These are phyloP conservation scores for Acanthopagrus latus DNA, from an alignment of 2,797 vertebrate genomes.

Conservation along the genomic window DNA sequence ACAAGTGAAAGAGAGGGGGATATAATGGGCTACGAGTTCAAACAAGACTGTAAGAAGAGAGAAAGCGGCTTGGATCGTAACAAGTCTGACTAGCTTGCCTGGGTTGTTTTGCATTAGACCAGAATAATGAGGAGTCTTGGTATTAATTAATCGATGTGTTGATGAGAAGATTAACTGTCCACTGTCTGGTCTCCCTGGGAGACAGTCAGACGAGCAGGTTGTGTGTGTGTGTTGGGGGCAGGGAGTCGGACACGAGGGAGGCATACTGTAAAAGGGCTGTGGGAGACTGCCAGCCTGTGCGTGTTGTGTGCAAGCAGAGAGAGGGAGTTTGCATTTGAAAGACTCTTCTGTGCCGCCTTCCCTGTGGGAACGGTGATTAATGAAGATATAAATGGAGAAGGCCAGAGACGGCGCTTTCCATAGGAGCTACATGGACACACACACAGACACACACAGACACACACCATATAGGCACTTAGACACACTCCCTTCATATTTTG, in stretches of 20 bases:
- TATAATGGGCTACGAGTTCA: constrained; percentile 54
- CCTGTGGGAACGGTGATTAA: constrained; percentile 78
- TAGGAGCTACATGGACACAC: constrained; percentile 48
- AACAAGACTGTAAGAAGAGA: constrained; percentile 51
- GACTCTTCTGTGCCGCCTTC: constrained; percentile 64
- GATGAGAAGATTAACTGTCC: constrained; percentile 72
- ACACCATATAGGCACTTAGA: constrained; percentile 40
- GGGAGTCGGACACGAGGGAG: constrained; percentile 43
- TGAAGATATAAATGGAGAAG: constrained; percentile 76
- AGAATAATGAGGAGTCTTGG: constrained; percentile 64
- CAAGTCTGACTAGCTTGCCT: constrained; percentile 30
- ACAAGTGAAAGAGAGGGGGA: constrained; percentile 38
- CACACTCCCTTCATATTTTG: constrained; percentile 44
- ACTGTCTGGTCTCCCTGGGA: constrained; percentile 73
- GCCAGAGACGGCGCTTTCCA: constrained; percentile 63
- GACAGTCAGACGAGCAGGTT: constrained; percentile 55
- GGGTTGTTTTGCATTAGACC: constrained; percentile 55
- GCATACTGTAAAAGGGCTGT: constrained; percentile 63
- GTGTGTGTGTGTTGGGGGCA: constrained; percentile 48
- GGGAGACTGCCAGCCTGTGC: constrained; percentile 52
- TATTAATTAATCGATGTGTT: constrained; percentile 71
- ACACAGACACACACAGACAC: constrained; percentile 4
- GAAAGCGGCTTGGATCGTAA: constrained; percentile 35
- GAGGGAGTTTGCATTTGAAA: constrained; percentile 78
- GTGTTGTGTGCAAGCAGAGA: constrained; percentile 55